Conservation (phyloP, 2,888 invertebrate species). For the Sesia bembeciformis region DNA sequence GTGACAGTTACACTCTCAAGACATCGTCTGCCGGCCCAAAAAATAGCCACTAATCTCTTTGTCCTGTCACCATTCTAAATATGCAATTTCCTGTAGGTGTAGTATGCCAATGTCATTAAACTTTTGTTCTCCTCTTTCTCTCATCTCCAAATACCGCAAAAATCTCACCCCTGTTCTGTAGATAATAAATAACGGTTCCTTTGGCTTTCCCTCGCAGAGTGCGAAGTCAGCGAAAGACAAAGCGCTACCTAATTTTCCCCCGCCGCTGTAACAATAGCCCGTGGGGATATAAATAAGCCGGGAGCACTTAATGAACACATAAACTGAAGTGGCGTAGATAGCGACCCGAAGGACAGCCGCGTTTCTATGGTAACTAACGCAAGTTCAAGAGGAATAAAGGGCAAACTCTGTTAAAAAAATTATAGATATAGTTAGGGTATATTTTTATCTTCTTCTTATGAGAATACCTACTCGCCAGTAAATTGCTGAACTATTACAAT, state of each 20-base stretch:
- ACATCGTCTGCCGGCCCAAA: constrained; percentile 34
- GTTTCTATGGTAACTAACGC: constrained; percentile 31
- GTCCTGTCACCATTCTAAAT: constrained; percentile 4
- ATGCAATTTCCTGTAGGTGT: not conserved
- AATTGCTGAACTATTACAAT: too few species aligned
- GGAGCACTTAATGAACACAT: constrained; percentile 66
- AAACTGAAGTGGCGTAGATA: constrained; percentile 47
- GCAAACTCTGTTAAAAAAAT: too few species aligned
- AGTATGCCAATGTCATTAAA: not conserved
- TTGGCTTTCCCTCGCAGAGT: constrained; percentile 16
- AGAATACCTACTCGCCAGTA: too few species aligned
- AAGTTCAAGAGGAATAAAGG: too few species aligned
- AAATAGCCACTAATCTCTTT: constrained; percentile 25
- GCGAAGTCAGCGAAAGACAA: constrained; percentile 58
- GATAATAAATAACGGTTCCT: constrained; percentile 18
- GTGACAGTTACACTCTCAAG: constrained; percentile 60
- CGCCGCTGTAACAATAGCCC: constrained; percentile 41
- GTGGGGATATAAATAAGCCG: constrained; percentile 61
- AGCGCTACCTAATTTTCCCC: constrained; percentile 53
- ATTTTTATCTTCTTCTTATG: too few species aligned
- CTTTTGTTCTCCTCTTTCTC: not conserved
- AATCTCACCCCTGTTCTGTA: constrained; percentile 2
- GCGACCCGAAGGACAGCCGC: constrained; percentile 32
- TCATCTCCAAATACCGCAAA: not conserved
- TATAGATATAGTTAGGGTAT: too few species aligned